Evolutionary conservation across 2,888 invertebrate genomes (phyloP), one percentile per base, ranked within the genome.

Genomic region (Mythimna impura): DNA sequence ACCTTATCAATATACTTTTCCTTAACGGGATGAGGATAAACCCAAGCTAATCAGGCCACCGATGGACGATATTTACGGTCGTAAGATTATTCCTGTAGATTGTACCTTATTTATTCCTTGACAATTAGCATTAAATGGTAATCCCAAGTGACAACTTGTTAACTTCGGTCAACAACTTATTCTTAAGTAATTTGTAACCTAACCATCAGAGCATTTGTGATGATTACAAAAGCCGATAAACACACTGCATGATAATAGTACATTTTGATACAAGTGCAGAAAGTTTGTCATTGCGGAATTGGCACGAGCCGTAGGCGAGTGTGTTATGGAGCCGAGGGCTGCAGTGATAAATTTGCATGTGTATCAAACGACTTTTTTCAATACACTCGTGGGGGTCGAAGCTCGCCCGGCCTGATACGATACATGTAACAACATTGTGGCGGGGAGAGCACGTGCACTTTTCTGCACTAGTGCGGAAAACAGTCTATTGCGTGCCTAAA

Each of bases 11-110:
- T 43, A 12, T 1, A 22, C 30, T 50, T 50, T 64, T 34, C 47
- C 8, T 36, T 14, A 60, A 64, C 22, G 8, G 52, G 66, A 68
- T 52, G 14, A 64, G 47, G 47, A 66, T 66, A 66, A 68, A 68
- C 68, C 52, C 14, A 58, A 14, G 66, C 68, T 40, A 17, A 68
- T 67, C 68, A 66, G 66, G 14, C 1, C 6, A n/a, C 20, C 36
- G 36, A 40, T 40, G 36, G 12, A 1, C 7, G 4, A 68, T 64
- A 17, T 52, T 68, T 20, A n/a, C 20, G 50, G 12, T 30, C 9
- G n/a, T 34, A 22, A 22, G 12, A 43, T 5, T 34, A 62, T 63
- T 64, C 34, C 34, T 25, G 20, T 66, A n/a, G 30, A 47, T 17
- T 36, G 61, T 22, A 36, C 8, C 17, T 17, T 30, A 30, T 30